Conservation (phyloP, 2,888 invertebrate genomes). For the Drosophila multiciliata region DNA sequence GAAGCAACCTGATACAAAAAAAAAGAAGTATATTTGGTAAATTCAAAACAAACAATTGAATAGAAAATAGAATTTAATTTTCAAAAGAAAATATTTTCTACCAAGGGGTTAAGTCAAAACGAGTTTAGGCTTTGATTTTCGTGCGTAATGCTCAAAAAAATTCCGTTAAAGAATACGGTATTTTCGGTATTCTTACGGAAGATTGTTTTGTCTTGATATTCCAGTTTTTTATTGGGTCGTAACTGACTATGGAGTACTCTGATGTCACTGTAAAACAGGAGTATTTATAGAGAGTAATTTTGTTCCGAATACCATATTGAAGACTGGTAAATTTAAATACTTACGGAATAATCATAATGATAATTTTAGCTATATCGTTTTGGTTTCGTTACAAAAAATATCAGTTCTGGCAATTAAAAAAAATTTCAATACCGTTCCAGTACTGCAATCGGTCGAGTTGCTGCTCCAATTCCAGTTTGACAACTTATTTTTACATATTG, state of each 20-base stretch:
- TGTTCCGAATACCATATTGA: background rate
- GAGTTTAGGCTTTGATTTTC: background rate
- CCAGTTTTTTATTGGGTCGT: background rate
- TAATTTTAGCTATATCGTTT: no score
- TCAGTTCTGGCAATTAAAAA: background rate
- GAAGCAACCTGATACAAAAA: background rate
- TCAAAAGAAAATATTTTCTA: background rate
- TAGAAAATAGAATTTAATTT: background rate
- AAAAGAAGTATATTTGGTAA: no score
- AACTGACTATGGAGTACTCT: background rate
- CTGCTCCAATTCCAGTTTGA: background rate
- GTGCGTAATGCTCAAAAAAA: background rate
- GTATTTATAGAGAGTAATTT: background rate
- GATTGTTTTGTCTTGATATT: background rate
- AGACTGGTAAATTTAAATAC: background rate
- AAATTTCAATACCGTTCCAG: background rate
- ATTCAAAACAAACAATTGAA: background rate
- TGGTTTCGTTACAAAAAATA: background rate
- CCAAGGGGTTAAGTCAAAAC: background rate
- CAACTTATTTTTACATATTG: background rate
- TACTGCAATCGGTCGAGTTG: background rate
- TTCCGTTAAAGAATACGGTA: background rate
- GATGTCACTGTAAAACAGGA: background rate
- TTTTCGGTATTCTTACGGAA: background rate
- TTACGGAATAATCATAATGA: background rate